Evolutionary conservation across 2,888 invertebrate species (phyloP), one percentile per base, ranked within the genome.

Genomic region (Pediacus dermestoides): DNA sequence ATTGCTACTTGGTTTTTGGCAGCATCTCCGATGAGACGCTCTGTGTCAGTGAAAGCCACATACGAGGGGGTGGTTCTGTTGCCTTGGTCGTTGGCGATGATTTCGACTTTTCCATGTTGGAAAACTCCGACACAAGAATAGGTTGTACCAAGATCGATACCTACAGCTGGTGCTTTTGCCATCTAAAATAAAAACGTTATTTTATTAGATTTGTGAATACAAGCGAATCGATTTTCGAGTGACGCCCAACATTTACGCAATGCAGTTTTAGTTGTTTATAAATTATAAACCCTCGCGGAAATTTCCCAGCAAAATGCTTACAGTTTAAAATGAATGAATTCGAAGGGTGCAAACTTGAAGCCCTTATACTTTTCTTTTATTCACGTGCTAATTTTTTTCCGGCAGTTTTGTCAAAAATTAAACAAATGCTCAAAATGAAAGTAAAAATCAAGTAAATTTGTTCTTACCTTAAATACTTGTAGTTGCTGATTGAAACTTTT

Each of bases 121-220:
- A 90, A 92, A 51, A 92, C 91, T 59, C 90, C 91, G 54, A 92
- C 91, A 65, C 90, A 92, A 37, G 92, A 93, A 73, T 93, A 94
- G 50, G 93, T 94, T 56, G 93, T 94, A 55, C 94, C 94, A 72
- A 94, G 79, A 77, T 94, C 94, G 73, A 94, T 94, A 79, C 94
- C 94, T 66, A 93, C 84, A 68, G 88, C 88, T 65, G 88, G 88
- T 78, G 87, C 82, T 73, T 84, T 84, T 34, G 75, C 68, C 55
- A 55, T 57, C 42, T 45, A 30, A 22, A 38, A 25, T 18, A 33
- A 6, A 14, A 11, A 34, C 36, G 16, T 28, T 7, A 16, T 11
- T 11, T 23, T 21, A 18, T 15, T 11, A 31, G n/a, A 15, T n/a
- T 16, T 35, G 3, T 12, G 14, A 16, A 10, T n/a, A n/a, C n/a